Conservation (phyloP, 2,888 invertebrate genomes). For the Netelia virgata region DNA sequence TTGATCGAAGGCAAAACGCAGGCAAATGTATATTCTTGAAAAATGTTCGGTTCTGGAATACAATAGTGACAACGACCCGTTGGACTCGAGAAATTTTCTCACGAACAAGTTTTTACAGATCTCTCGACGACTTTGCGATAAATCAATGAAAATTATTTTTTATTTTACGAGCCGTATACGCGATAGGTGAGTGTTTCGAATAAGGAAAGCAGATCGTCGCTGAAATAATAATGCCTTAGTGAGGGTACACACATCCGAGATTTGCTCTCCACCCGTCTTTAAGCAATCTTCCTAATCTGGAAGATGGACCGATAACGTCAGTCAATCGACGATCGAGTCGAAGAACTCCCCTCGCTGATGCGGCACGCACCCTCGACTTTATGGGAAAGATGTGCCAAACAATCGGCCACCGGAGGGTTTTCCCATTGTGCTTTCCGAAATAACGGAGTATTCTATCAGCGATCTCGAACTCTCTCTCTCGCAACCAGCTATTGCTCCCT, state of each 20-base stretch:
- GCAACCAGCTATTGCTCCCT: constrained; percentile 17
- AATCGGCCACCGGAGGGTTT: constrained; percentile 77
- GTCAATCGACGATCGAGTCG: constrained; percentile 83
- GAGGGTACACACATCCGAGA: constrained; percentile 28
- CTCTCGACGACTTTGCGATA: background rate
- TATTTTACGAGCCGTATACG: background rate
- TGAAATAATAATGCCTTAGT: constrained; percentile 19
- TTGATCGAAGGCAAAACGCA: too few relatives aligned
- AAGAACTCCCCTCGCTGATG: constrained; percentile 55
- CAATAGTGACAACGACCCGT: too few relatives aligned
- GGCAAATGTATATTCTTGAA: too few relatives aligned
- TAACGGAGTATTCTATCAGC: constrained; percentile 70
- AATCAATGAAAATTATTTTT: background rate
- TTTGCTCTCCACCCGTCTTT: constrained; percentile 43
- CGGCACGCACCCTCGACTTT: constrained; percentile 70
- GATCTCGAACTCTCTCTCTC: background rate
- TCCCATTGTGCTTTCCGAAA: constrained; percentile 78
- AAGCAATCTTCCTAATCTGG: constrained; percentile 82
- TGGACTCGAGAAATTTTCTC: background rate
- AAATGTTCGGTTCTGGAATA: too few relatives aligned
- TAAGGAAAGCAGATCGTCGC: background rate
- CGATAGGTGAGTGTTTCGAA: background rate
- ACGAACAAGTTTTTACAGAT: background rate
- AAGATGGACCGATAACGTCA: constrained; percentile 83
- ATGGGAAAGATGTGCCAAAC: constrained; percentile 80